A percentile compares a stretch with the other conserved stretches of the same genome.
Evolutionary conservation across 2,113 vertebrate species (phyloP).

Genomic region (Pitta sordida): DNA sequence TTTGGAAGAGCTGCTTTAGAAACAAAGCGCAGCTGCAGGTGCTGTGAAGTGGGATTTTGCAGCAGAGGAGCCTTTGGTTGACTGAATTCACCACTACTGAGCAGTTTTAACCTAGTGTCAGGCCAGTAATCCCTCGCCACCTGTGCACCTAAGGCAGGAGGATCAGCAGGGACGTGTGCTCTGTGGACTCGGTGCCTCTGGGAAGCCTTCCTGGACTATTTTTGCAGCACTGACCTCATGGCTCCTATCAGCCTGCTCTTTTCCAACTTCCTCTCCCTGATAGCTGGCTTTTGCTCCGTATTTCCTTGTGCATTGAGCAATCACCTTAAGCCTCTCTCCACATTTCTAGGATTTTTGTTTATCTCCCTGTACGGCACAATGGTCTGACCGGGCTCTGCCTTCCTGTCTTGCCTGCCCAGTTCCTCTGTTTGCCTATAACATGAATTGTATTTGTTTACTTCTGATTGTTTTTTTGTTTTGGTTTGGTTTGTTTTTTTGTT

Average conservation of each 20-base stretch:
- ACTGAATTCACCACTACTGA: not conserved
- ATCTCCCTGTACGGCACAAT: rapidly evolving
- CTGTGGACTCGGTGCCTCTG: not conserved
- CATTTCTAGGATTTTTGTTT: conserved; percentile 56
- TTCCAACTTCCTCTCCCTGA: conserved; percentile 48
- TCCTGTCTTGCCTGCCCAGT: conserved; percentile 32
- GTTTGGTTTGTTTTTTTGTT: not conserved
- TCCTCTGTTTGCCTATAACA: conserved; percentile 44
- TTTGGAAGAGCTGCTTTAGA: not conserved
- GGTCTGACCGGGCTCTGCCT: not conserved
- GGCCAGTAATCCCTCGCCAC: not conserved
- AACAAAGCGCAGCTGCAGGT: not conserved
- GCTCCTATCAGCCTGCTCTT: conserved; percentile 28
- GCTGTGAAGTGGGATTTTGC: not conserved
- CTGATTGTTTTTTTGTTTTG: no score
- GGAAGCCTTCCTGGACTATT: conserved; percentile 37
- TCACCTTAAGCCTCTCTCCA: conserved; percentile 41
- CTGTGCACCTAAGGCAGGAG: not conserved
- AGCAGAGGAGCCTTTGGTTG: not conserved
- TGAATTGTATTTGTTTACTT: not conserved
- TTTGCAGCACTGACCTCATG: not conserved
- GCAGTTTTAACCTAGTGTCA: not conserved
- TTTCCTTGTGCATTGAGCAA: conserved; percentile 17
- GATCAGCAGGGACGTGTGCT: not conserved
- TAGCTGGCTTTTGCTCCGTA: conserved; percentile 29